Evolutionary conservation across 1,140 invertebrate species (phyloP).

Genomic region (Lycorma delicatula): DNA sequence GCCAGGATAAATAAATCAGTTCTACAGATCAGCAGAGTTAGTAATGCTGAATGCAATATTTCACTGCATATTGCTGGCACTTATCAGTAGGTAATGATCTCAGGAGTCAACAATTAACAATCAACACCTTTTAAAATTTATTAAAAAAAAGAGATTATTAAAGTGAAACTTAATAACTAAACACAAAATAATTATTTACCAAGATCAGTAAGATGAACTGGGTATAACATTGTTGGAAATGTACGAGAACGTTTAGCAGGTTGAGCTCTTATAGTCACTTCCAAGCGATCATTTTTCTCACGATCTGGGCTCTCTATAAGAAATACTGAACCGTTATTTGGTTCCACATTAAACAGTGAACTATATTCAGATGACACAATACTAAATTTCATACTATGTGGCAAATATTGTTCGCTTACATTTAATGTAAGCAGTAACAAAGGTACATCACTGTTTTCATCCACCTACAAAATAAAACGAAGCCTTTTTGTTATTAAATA

Average conservation of each 20-base stretch:
- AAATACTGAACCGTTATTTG: slow-evolving; percentile 60
- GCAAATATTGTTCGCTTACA: slow-evolving; percentile 22
- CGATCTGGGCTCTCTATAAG: slow-evolving; percentile 58
- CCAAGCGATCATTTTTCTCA: slow-evolving; percentile 53
- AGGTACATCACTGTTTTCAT: slow-evolving; percentile 61
- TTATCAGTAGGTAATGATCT: too few relatives aligned
- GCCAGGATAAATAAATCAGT: too few relatives aligned
- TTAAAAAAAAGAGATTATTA: too few relatives aligned
- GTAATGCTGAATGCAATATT: too few relatives aligned
- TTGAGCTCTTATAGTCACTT: slow-evolving; percentile 58
- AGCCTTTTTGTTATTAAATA: too few relatives aligned
- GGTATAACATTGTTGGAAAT: slow-evolving; percentile 58
- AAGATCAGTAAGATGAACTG: slow-evolving; percentile 55
- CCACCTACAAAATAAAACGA: slow-evolving; percentile 41
- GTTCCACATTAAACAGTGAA: slow-evolving; percentile 56
- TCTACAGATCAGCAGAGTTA: too few relatives aligned
- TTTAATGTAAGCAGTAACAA: slow-evolving; percentile 59
- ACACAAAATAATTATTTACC: too few relatives aligned
- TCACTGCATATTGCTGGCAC: too few relatives aligned
- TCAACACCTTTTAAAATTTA: too few relatives aligned
- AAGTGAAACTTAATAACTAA: too few relatives aligned
- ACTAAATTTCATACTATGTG: slow-evolving; percentile 39
- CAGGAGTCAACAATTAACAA: too few relatives aligned
- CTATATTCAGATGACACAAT: slow-evolving; percentile 46
- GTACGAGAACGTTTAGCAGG: slow-evolving; percentile 48